Conservation (phyloP, 2,113 vertebrate species). For the Protobothrops flavoviridis region DNA sequence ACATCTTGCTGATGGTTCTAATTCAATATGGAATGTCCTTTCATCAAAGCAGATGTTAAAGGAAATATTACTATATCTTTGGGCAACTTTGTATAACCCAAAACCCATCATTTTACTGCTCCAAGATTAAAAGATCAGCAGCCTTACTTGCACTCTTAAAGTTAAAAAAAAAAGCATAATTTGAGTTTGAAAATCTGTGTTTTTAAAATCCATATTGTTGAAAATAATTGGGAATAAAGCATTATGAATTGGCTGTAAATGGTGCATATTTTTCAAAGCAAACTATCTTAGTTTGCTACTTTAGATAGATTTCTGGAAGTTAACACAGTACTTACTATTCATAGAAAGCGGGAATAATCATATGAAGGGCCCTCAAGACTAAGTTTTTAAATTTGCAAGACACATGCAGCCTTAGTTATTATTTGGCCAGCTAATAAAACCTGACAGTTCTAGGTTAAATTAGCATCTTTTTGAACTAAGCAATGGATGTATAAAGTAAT, state of each 20-base stretch:
- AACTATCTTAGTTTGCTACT: neutral
- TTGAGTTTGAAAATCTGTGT: neutral
- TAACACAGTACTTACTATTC: neutral
- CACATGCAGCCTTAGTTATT: conserved; percentile 17
- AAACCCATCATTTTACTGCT: too few relatives aligned
- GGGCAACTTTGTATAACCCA: neutral
- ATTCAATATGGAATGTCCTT: neutral
- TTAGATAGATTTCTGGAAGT: neutral
- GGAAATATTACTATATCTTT: neutral
- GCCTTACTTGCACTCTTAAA: conserved; percentile 46
- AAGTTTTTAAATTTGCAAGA: conserved; percentile 17
- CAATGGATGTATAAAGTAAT: neutral
- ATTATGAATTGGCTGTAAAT: neutral
- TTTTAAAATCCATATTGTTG: neutral
- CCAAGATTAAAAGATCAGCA: conserved; percentile 24
- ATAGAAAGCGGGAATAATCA: conserved; percentile 22
- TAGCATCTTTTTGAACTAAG: conserved; percentile 5
- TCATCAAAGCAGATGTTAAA: neutral
- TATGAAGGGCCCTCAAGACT: conserved; percentile 3
- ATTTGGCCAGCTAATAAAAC: conserved; percentile 5
- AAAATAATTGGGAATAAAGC: neutral
- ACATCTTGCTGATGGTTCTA: neutral
- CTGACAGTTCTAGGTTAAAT: neutral
- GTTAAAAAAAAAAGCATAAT: neutral
- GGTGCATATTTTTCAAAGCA: neutral